A percentile compares a stretch with the other conserved stretches of the same genome.
phyloP scores from a whole-genome alignment of 2,113 vertebrate genomes.

The Falcunculus frontatus region DNA sequence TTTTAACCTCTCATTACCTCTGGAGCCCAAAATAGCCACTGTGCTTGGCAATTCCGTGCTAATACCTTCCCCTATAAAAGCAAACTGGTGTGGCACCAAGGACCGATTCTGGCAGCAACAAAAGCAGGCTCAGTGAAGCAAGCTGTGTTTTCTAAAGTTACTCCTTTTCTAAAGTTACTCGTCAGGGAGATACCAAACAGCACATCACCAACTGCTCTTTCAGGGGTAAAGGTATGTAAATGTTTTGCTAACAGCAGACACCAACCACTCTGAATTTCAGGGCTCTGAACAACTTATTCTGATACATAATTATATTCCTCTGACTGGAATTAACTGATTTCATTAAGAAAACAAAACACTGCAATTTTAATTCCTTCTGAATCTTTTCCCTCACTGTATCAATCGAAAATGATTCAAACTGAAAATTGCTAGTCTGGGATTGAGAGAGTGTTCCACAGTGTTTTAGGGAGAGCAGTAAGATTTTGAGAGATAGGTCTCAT shows the following conservation, averaged over 20 bases:
- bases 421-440: neutral
- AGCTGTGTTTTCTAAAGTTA: neutral
- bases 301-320: neutral
- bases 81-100: neutral
- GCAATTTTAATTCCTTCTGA: neutral
- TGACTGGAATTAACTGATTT: neutral
- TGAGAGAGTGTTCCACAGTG: neutral
- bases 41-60: neutral
- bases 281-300: neutral
- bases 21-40: neutral
- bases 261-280: neutral
- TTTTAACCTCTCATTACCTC: constrained; percentile 29
- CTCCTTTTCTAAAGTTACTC: no score
- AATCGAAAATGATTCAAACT: neutral
- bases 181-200: neutral
- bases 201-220: neutral
- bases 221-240: neutral
- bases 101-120: neutral
- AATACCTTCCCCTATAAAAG: neutral
- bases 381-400: neutral
- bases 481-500: neutral
- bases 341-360: neutral
- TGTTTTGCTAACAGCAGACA: neutral
- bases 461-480: neutral
- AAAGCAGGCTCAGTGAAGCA: neutral